Evolutionary conservation across 1,140 invertebrate genomes (phyloP).

Genomic region (Phymastichus coffea): DNA sequence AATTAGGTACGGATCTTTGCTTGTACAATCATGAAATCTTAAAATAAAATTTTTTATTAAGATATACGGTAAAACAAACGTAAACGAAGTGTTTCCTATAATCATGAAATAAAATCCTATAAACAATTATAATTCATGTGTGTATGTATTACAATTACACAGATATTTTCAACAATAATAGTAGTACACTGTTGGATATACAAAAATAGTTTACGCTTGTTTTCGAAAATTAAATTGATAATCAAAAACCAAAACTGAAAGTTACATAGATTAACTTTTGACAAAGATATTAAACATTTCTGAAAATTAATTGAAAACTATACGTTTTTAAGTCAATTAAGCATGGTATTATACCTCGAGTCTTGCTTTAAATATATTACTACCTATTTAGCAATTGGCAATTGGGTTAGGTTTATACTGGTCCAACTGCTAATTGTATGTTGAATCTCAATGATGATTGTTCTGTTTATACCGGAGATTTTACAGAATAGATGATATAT

Average conservation of each 20-base stretch:
- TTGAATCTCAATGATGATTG: conserved; percentile 1
- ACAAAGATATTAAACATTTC: too few relatives aligned
- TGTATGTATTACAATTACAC: too few relatives aligned
- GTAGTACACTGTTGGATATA: neutral
- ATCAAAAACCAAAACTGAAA: neutral
- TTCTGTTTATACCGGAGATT: conserved; percentile 5
- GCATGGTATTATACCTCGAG: neutral
- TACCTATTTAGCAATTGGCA: neutral
- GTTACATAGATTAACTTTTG: neutral
- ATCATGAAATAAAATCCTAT: too few relatives aligned
- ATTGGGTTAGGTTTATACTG: conserved; percentile 5
- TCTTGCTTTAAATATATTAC: neutral
- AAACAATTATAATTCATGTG: too few relatives aligned
- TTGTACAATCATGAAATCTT: too few relatives aligned
- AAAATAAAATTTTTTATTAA: too few relatives aligned
- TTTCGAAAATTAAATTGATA: neutral
- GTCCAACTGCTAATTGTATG: neutral
- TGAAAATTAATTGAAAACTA: conserved; percentile 19
- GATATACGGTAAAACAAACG: too few relatives aligned
- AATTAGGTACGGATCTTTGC: too few relatives aligned
- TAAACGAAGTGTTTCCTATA: too few relatives aligned
- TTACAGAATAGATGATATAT: conserved; percentile 23
- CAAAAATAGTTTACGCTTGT: conserved; percentile 2
- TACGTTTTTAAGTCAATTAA: conserved; percentile 1
- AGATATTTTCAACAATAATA: neutral